Base-by-base conservation (phyloP, 2,797 vertebrate genomes). In the Falco novaeseelandiae region DNA sequence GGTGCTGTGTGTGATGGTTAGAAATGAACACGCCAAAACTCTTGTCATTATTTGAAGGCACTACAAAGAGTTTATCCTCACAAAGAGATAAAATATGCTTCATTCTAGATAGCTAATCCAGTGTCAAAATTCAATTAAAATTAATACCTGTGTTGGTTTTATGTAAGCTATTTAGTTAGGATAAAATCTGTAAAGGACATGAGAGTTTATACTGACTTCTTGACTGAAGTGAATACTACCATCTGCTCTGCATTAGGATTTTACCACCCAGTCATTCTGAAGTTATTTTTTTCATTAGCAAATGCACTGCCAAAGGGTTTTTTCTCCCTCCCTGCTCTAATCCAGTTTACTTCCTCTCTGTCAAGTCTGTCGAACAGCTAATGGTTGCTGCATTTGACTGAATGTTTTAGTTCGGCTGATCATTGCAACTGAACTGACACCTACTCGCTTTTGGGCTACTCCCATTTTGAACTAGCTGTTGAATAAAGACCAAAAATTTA, bases 241-340 rank as follows among this genome's bases (percentile, higher is more conserved):
- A 94, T 86, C 90, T 94, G 80, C 67, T 83, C 54, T 84, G 62
- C 70, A 66, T 90, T 77, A 90, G 34, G 38, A 48, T 72, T 76
- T 67, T 65, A 84, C 85, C 73, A 91, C 92, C 80, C 86, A 90
- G 85, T 18, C 69, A 54, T 83, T 86, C 62, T 79, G 58, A 81
- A 94, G 65, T 51, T 71, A 10, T 49, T 74, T 87, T 90, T 80
- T 73, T 86, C 51, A 4, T 88, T 73, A 73, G 30, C 20, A 80
- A 91, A 73, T 12, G 38, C 58, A 73, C 27, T 6, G 30, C 77
- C 86, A 72, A 87, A 72, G 67, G 30, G 10, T 40, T 87, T 87
- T 79, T 81, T 85, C 11, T 77, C 46, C 52, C 46, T 67, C 52
- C 52, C 69, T 70, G 38, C 52, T 44, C 55, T 89, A 66, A 87